These are phyloP conservation scores for Ommatoiulus sabulosus DNA, from an alignment of 2,888 invertebrate species.

Conservation along the genomic window DNA sequence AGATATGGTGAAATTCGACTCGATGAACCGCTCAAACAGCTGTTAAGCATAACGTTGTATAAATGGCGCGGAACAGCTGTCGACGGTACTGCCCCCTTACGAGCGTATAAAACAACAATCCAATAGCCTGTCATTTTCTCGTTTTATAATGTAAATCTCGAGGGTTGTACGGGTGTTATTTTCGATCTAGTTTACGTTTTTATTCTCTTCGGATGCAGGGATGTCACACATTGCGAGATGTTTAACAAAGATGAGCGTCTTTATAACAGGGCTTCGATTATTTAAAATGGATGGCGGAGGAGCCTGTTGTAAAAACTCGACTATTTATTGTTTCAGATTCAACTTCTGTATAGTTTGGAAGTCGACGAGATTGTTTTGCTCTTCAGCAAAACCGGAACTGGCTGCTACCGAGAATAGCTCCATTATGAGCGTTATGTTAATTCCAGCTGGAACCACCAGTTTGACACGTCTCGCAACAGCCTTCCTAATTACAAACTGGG, in stretches of 20 bases:
- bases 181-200: not conserved
- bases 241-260: constrained; percentile 22
- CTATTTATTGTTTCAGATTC: constrained; percentile 35
- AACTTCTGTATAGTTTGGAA: constrained; percentile 33
- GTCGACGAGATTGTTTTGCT: not conserved
- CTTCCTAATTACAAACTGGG: constrained; percentile 16
- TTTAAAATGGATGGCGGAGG: not conserved
- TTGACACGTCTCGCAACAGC: constrained; percentile 1
- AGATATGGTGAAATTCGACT: not conserved
- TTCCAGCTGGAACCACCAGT: constrained; percentile 46
- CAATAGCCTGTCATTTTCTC: not conserved
- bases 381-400: constrained; percentile 8
- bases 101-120: not conserved
- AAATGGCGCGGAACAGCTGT: not conserved
- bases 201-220: not conserved
- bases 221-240: constrained; percentile 30
- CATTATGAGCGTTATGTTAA: constrained; percentile 33
- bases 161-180: not conserved
- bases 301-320: constrained; percentile 32
- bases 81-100: not conserved
- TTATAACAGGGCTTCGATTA: not conserved
- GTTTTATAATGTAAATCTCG: not conserved
- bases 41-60: not conserved
- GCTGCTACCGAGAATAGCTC: not conserved
- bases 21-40: not conserved